Evolutionary conservation across 2,113 vertebrate species (phyloP), one percentile per base, ranked within the genome.

Genomic region (Gymnorhina tibicen): DNA sequence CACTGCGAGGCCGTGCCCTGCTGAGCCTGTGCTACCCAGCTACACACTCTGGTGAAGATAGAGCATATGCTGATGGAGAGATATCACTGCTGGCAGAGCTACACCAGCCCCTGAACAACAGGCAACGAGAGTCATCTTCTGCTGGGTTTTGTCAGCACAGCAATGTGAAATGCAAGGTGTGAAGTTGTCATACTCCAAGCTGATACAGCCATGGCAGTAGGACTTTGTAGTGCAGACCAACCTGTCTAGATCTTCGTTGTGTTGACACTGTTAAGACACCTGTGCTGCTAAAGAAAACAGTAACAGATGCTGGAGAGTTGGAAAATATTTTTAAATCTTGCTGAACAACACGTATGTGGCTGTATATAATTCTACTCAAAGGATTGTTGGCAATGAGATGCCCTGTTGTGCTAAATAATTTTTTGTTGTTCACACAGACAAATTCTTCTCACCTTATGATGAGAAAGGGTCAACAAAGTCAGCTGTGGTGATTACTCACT

Each of bases 261-360:
- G 53, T 44, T 86, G 83, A 95, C 93, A 92, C 44, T 89, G 73
- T 58, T 85, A 88, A 88, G 12, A 68, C 69, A 95, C 93, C 90
- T 97, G 83, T 68, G 79, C 68, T 92, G 69, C 56, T 86, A 81
- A 81, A 79, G 85, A 72, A 94, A 91, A 84, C 80, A 93, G 86
- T 78, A 96, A 93, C 93, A 93, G 88, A 95, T 94, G 91, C 83
- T 79, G 69, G 56, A 91, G 69, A 96, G 73, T 30, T 56, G n/a
- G 44, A 72, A 93, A 97, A 87, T 84, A 89, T 68, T 95, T 83
- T 87, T 13, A 93, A 92, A 86, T 68, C 52, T 18, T 28, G 56
- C 35, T 33, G 49, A 95, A 80, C 44, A 77, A 42, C 58, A 53
- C 3, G 4, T 87, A 87, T 13, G 35, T 64, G 77, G 56, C 62